phyloP scores from a whole-genome alignment of 92 coral and sea anemone genomes.

The Actinernus sp. region DNA sequence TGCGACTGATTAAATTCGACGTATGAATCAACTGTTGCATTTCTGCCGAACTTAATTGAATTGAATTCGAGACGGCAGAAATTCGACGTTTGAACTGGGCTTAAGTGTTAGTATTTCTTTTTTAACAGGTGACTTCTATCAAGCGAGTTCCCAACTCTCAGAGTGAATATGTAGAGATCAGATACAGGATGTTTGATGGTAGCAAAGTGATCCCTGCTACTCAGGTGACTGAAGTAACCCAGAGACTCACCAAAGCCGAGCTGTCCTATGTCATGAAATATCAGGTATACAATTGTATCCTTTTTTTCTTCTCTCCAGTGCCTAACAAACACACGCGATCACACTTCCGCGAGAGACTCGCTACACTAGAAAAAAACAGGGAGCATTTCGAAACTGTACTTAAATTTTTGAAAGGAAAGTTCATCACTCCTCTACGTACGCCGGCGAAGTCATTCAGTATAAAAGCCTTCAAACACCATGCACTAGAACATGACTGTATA shows the following conservation, averaged over 20 bases:
- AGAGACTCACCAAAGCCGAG: slow-evolving; percentile 43
- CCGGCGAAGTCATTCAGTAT: too few relatives aligned
- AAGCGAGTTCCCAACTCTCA: slow-evolving; percentile 53
- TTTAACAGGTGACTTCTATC: slow-evolving; percentile 29
- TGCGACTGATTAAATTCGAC: too few relatives aligned
- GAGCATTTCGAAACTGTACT: too few relatives aligned
- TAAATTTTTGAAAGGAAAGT: too few relatives aligned
- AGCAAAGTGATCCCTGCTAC: slow-evolving; percentile 43
- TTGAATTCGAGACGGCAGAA: too few relatives aligned
- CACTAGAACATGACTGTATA: too few relatives aligned
- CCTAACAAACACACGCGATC: background rate
- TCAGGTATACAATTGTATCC: slow-evolving; percentile 14
- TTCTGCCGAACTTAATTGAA: too few relatives aligned
- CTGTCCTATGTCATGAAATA: slow-evolving; percentile 16
- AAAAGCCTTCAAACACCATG: too few relatives aligned
- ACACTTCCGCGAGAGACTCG: too few relatives aligned
- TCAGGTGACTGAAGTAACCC: slow-evolving; percentile 37
- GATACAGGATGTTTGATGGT: slow-evolving; percentile 55
- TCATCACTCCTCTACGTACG: too few relatives aligned
- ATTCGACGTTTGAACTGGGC: background rate
- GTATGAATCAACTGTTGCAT: too few relatives aligned
- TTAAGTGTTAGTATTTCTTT: background rate
- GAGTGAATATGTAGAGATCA: slow-evolving; percentile 52
- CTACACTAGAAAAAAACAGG: too few relatives aligned
- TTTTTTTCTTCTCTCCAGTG: background rate